Evolutionary conservation across 1,140 invertebrate species (phyloP).

Genomic region (Drosophila pruinosa): DNA sequence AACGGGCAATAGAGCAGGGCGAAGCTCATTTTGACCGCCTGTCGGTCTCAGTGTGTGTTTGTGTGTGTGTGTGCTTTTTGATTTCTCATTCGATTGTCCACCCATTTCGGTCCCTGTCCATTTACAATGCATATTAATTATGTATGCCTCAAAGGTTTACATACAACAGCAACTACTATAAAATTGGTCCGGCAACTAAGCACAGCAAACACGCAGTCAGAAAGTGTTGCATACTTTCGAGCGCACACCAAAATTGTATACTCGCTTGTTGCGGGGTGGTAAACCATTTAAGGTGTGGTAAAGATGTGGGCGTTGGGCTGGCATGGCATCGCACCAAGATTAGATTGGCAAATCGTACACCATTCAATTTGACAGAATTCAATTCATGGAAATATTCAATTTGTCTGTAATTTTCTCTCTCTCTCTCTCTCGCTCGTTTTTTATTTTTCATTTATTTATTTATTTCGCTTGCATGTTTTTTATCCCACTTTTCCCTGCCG

Average conservation of each 20-base stretch:
- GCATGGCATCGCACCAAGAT: conserved; percentile 20
- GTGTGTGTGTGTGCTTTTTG: conserved; percentile 33
- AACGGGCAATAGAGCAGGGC: conserved; percentile 33
- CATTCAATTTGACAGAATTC: conserved; percentile 46
- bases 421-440: background rate
- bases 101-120: conserved; percentile 26
- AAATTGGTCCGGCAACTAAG: conserved; percentile 24
- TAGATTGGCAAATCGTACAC: conserved; percentile 45
- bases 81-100: conserved; percentile 51
- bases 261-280: background rate
- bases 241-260: conserved; percentile 7
- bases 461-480: background rate
- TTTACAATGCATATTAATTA: conserved; percentile 52
- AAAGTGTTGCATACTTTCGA: conserved; percentile 54
- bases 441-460: background rate
- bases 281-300: conserved; percentile 12
- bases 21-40: conserved; percentile 11
- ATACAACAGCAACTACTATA: conserved; percentile 3
- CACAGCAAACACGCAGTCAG: conserved; percentile 26
- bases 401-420: conserved; percentile 17
- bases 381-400: conserved; percentile 49
- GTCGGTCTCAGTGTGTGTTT: background rate
- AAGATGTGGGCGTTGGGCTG: background rate
- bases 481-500: conserved; percentile 18
- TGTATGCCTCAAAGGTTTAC: conserved; percentile 50